These are phyloP conservation scores for Cephalopachus bancanus DNA, from an alignment of 2,797 vertebrate species.

Conservation along the genomic window DNA sequence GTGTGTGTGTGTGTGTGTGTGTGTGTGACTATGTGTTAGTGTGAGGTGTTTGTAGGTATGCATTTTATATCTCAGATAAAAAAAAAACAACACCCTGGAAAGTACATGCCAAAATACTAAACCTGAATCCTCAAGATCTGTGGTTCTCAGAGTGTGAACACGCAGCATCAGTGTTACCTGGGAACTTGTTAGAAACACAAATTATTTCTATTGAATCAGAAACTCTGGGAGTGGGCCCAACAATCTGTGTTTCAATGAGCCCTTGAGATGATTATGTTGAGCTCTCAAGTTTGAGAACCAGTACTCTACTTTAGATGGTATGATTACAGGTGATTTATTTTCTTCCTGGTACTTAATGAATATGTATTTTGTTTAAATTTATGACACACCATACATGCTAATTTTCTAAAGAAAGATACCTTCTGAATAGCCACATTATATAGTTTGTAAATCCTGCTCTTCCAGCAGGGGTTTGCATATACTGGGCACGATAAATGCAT, in stretches of 20 bases:
- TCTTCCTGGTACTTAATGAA: neutral
- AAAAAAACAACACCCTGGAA: neutral
- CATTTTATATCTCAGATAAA: neutral
- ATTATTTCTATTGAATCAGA: neutral
- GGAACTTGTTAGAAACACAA: neutral
- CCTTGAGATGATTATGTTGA: neutral
- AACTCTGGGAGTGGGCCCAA: neutral
- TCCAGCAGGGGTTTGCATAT: neutral
- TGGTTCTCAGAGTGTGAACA: neutral
- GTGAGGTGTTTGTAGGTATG: neutral
- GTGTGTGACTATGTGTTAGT: neutral
- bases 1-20: neutral
- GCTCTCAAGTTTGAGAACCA: constrained; percentile 28
- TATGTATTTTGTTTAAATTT: constrained; percentile 15
- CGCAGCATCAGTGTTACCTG: neutral
- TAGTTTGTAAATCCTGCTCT: neutral
- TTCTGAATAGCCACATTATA: neutral
- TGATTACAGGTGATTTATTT: constrained; percentile 16
- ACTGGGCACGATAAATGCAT: neutral
- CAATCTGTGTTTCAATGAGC: neutral
- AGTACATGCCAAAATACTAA: neutral
- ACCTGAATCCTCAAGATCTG: neutral
- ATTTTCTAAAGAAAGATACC: neutral
- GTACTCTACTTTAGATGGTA: neutral
- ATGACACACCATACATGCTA: neutral